Percentiles rank a stretch among this genome's conserved stretches.
These are phyloP conservation scores for Drosophila saltans DNA, from an alignment of 1,140 invertebrate genomes.

Conservation along the genomic window DNA sequence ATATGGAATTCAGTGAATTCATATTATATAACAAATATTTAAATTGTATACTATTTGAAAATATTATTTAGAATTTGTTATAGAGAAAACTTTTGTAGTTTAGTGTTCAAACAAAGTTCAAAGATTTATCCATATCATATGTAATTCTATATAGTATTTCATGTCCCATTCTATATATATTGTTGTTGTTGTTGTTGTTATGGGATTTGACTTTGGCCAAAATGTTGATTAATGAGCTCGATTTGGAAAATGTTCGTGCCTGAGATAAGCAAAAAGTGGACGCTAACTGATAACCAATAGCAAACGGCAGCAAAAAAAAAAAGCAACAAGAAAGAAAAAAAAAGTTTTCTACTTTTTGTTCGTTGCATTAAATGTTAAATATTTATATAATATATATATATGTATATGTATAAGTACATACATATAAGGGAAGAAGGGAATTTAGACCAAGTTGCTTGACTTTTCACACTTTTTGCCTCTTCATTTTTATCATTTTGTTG, in stretches of 20 bases:
- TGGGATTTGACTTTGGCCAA: conserved; percentile 7
- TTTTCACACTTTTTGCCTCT: conserved; percentile 8
- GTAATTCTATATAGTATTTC: too few relatives aligned
- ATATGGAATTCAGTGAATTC: too few relatives aligned
- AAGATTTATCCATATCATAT: too few relatives aligned
- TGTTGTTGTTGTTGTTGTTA: not conserved
- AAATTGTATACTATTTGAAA: too few relatives aligned
- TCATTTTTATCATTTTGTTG: conserved; percentile 1
- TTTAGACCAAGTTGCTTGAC: not conserved
- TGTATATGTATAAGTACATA: not conserved
- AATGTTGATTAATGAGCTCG: conserved; percentile 11
- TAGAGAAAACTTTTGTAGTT: too few relatives aligned
- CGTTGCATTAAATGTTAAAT: not conserved
- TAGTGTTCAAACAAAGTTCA: too few relatives aligned
- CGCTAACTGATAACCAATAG: conserved; percentile 4
- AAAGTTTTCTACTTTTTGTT: not conserved
- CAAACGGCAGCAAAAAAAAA: not conserved
- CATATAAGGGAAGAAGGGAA: not conserved
- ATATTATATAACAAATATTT: too few relatives aligned
- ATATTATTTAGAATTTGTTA: too few relatives aligned
- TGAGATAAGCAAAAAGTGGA: conserved; percentile 5
- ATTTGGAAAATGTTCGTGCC: conserved; percentile 7
- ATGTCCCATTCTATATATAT: too few relatives aligned
- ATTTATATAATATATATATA: not conserved
- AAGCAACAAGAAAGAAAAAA: not conserved